Evolutionary conservation across 2,113 vertebrate species (phyloP), one percentile per base, ranked within the genome.

Genomic region (Hyla sarda): DNA sequence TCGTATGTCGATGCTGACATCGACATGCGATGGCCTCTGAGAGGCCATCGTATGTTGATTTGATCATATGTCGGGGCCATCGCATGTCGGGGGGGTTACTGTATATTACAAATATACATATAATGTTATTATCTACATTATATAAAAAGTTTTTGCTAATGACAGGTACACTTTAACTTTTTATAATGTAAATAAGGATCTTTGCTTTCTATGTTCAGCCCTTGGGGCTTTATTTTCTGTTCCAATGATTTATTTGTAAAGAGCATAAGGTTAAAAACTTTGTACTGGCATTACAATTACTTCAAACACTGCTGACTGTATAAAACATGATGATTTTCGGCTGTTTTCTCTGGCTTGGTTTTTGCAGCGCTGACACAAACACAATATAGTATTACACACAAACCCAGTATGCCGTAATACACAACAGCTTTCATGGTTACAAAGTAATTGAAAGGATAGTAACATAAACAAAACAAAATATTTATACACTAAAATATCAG

Each of bases 391-490:
- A 50, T 76, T 76, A 76, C 73, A 50, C 45, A 76, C 23, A 76
- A 76, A 50, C 73, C 41, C 73, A 76, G 23, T 32, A 52, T 75
- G 25, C 25, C 14, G 47, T 76, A 76, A 76, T 76, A 52, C 73
- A 76, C 47, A 76, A 50, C 45, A 47, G 30, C 47, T 28, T 76
- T 30, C 73, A 52, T 50, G 47, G 73, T 76, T 76, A 50, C 73
- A 48, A 76, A 76, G 45, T 76, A 76, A 48, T 30, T 76, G n/a
- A 76, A 52, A 76, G 45, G 45, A 76, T 76, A 50, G 45, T 50
- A 76, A 76, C 73, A 76, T 52, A 76, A 76, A n/a, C 45, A 76
- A 76, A 28, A 50, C 47, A 25, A 76, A 76, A 76, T 76, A 76
- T 76, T 52, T 76, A 28, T 76, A 52, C 28, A 30, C 47, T n/a